phyloP scores from a whole-genome alignment of 2,113 vertebrate species.

The Dascyllus trimaculatus region DNA sequence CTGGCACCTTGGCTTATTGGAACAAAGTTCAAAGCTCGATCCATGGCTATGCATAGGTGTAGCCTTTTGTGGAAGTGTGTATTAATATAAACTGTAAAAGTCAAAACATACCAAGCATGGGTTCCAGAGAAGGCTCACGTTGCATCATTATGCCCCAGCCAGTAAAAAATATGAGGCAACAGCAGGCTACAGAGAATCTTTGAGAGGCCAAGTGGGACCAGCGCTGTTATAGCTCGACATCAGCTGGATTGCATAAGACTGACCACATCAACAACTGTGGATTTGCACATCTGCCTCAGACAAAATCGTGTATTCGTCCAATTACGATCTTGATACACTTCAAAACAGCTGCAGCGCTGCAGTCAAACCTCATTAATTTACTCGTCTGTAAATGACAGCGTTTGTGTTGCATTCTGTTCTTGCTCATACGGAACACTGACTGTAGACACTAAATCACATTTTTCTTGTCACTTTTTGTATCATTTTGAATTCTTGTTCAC shows the following conservation, averaged over 20 bases:
- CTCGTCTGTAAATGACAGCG: background rate
- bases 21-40: background rate
- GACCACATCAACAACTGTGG: slow-evolving; percentile 53
- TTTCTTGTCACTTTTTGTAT: background rate
- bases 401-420: background rate
- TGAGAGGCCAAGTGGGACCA: slow-evolving; percentile 53
- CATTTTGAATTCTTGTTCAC: background rate
- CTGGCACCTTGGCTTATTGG: slow-evolving; percentile 32
- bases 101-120: background rate
- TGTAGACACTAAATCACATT: background rate
- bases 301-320: slow-evolving; percentile 18
- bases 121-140: slow-evolving; percentile 22
- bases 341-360: slow-evolving; percentile 11
- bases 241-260: slow-evolving; percentile 53
- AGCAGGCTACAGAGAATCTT: slow-evolving; percentile 13
- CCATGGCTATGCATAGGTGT: background rate
- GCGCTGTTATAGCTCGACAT: slow-evolving; percentile 26
- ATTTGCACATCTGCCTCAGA: slow-evolving; percentile 48
- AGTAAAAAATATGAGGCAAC: slow-evolving; percentile 46
- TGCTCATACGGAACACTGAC: background rate
- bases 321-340: slow-evolving; percentile 17
- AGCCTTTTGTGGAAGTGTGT: slow-evolving; percentile 19
- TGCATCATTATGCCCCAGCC: slow-evolving; percentile 16
- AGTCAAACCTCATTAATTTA: background rate
- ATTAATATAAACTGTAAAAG: slow-evolving; percentile 16